phyloP scores from a whole-genome alignment of 2,797 vertebrate species.

The Neosalanx taihuensis region DNA sequence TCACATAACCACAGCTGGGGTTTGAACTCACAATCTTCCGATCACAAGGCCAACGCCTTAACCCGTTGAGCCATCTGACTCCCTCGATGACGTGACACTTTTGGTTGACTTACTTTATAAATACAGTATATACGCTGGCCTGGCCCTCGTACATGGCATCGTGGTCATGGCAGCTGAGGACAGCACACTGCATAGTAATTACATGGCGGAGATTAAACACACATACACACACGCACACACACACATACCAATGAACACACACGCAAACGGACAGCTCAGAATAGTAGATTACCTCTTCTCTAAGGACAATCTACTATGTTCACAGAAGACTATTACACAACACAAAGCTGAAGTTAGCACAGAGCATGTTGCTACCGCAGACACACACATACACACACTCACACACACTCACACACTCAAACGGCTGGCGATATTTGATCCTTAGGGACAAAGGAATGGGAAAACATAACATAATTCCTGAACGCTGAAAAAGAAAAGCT shows the following conservation, averaged over 20 bases:
- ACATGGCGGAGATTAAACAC: slow-evolving; percentile 47
- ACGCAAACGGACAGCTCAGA: slow-evolving; percentile 14
- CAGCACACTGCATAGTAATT: slow-evolving; percentile 42
- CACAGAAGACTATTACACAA: slow-evolving; percentile 36
- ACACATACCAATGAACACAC: neutral
- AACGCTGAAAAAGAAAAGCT: slow-evolving; percentile 64
- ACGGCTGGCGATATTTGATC: slow-evolving; percentile 51
- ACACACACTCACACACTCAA: slow-evolving; percentile 23
- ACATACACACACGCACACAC: slow-evolving; percentile 24
- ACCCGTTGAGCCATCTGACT: no score
- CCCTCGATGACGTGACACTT: slow-evolving; percentile 20
- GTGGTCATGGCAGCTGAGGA: slow-evolving; percentile 38
- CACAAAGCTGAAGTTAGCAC: slow-evolving; percentile 24
- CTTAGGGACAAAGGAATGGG: slow-evolving; percentile 61
- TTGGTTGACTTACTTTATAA: slow-evolving; percentile 32
- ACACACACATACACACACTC: neutral
- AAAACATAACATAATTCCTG: slow-evolving; percentile 62
- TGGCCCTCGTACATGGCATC: slow-evolving; percentile 11
- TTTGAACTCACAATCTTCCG: no score
- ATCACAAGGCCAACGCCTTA: no score
- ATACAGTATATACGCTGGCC: slow-evolving; percentile 35
- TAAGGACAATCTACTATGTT: slow-evolving; percentile 34
- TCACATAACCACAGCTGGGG: no score
- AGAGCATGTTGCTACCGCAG: slow-evolving; percentile 18
- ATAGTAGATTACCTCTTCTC: slow-evolving; percentile 7